These are phyloP conservation scores for Lithophane semibrunnea DNA, from an alignment of 2,888 invertebrate genomes.

Conservation along the genomic window DNA sequence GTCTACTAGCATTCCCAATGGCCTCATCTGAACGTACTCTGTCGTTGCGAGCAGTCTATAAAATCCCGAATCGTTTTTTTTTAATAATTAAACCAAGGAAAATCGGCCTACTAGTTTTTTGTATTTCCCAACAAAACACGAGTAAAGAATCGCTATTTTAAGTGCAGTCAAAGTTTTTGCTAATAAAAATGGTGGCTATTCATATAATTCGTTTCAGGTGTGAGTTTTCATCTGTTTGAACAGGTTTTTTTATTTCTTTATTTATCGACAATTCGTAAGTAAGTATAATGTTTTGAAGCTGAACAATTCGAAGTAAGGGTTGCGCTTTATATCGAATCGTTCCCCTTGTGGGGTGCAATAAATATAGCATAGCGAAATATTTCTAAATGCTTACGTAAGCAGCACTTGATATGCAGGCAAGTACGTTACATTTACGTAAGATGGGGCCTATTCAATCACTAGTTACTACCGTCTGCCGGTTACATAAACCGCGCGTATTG, in stretches of 20 bases:
- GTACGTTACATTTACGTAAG: constrained; percentile 87
- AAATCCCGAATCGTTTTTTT: constrained; percentile 49
- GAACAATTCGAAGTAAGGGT: neutral
- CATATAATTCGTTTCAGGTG: constrained; percentile 16
- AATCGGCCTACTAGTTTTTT: constrained; percentile 37
- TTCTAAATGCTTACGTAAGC: constrained; percentile 78
- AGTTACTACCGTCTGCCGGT: constrained; percentile 79
- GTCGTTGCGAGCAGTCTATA: constrained; percentile 47
- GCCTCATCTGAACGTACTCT: constrained; percentile 64
- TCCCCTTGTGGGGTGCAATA: constrained; percentile 16
- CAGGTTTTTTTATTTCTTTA: neutral
- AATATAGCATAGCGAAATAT: constrained; percentile 67
- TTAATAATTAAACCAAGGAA: constrained; percentile 48
- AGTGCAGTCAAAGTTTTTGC: constrained; percentile 23
- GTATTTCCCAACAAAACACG: constrained; percentile 35
- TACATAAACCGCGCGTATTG: constrained; percentile 80
- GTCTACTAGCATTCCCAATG: constrained; percentile 65
- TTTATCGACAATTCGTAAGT: neutral
- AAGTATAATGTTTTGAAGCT: neutral
- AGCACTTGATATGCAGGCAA: constrained; percentile 79
- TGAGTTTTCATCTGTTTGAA: constrained; percentile 15
- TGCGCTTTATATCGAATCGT: neutral
- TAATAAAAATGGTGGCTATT: constrained; percentile 5
- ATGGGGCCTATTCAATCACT: constrained; percentile 86
- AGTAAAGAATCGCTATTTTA: constrained; percentile 37